Conservation (phyloP, 37 sponge, comb jelly and placozoan species). For the Geodia barretti region DNA sequence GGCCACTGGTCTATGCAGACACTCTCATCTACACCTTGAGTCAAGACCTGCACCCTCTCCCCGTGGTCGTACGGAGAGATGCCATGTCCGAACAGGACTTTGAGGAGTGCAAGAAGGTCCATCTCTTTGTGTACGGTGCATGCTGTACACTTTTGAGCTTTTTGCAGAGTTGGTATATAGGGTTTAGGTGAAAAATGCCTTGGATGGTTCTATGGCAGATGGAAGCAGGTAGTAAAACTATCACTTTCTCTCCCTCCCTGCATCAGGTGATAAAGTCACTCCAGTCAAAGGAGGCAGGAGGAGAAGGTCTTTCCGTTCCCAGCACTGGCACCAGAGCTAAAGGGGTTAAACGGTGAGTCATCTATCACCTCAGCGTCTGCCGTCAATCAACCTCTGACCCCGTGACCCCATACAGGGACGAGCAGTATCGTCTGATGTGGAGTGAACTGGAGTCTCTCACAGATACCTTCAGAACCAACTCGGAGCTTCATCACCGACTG, state of each 20-base stretch:
- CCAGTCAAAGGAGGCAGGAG: slow-evolving; percentile 53
- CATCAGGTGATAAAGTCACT: slow-evolving; percentile 45
- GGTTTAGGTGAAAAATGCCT: too few relatives aligned
- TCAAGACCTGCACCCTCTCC: slow-evolving; percentile 77
- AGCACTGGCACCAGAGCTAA: slow-evolving; percentile 48
- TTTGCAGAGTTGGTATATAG: too few relatives aligned
- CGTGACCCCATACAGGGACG: slow-evolving; percentile 58
- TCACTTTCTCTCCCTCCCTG: too few relatives aligned
- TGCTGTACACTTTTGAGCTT: too few relatives aligned
- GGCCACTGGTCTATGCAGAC: slow-evolving; percentile 81
- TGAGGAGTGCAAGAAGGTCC: slow-evolving; percentile 62
- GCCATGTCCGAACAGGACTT: slow-evolving; percentile 45
- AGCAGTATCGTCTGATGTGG: slow-evolving; percentile 84
- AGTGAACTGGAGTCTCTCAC: slow-evolving; percentile 64
- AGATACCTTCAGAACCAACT: slow-evolving; percentile 39
- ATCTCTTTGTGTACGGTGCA: too few relatives aligned
- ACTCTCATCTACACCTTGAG: slow-evolving; percentile 63
- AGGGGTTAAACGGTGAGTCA: slow-evolving; percentile 43
- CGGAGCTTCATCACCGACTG: slow-evolving; percentile 55
- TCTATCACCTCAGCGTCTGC: background rate
- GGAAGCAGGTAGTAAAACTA: too few relatives aligned
- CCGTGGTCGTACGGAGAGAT: slow-evolving; percentile 17
- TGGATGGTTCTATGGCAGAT: too few relatives aligned
- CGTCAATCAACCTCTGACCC: too few relatives aligned
- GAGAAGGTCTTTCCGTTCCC: slow-evolving; percentile 59